These are phyloP conservation scores for Rhingia campestris DNA, from an alignment of 2,888 invertebrate genomes.

Conservation along the genomic window DNA sequence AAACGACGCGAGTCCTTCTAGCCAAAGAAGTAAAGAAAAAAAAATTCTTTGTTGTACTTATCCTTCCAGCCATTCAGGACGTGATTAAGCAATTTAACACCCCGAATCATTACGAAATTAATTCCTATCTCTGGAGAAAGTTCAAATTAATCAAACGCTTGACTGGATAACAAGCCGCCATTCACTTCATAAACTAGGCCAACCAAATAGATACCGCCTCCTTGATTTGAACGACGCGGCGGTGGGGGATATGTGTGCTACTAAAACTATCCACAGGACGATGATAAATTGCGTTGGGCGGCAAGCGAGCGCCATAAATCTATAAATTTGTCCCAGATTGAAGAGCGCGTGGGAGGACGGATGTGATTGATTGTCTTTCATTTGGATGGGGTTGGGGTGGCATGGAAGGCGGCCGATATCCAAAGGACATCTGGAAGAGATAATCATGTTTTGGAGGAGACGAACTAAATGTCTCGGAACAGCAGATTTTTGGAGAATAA, in stretches of 20 bases:
- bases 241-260: conserved; percentile 19
- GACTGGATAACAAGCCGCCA: conserved; percentile 64
- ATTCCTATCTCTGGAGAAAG: conserved; percentile 57
- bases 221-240: conserved; percentile 19
- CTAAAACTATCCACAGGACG: conserved; percentile 60
- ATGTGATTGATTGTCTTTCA: conserved; percentile 68
- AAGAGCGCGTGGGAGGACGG: conserved; percentile 36
- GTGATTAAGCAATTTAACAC: conserved; percentile 41
- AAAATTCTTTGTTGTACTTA: not conserved
- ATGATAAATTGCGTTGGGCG: conserved; percentile 68
- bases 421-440: conserved; percentile 19
- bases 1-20: not conserved
- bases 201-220: conserved; percentile 22
- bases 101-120: conserved; percentile 45
- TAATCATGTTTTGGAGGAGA: conserved; percentile 19
- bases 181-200: conserved; percentile 70
- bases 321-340: conserved; percentile 73
- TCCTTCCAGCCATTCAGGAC: conserved; percentile 11
- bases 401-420: conserved; percentile 5
- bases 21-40: not conserved
- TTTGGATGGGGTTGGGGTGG: not conserved
- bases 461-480: not conserved
- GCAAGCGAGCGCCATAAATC: conserved; percentile 58
- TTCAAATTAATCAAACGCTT: conserved; percentile 69
- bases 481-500: not conserved